phyloP scores from a whole-genome alignment of 2,888 invertebrate genomes.

The Scelioninae gen. 2 region DNA sequence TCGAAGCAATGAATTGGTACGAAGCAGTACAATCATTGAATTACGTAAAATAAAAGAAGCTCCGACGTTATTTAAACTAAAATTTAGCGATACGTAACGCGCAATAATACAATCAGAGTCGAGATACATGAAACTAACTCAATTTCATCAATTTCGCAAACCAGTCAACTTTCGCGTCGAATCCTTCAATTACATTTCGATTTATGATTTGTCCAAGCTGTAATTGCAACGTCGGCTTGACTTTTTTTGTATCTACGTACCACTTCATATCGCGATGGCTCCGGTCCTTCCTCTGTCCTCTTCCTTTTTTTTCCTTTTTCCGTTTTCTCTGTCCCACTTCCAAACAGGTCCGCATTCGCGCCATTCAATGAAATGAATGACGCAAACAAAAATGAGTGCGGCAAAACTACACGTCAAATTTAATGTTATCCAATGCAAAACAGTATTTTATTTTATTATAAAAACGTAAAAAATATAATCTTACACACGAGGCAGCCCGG shows the following conservation, averaged over 20 bases:
- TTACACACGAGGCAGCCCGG: too few species aligned
- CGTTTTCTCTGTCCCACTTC: slow-evolving; percentile 21
- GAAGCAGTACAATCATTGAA: slow-evolving; percentile 29
- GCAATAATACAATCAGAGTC: slow-evolving; percentile 38
- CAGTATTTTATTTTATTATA: too few species aligned
- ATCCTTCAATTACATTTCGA: slow-evolving; percentile 55
- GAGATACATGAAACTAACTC: slow-evolving; percentile 39
- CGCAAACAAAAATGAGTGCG: slow-evolving; percentile 66
- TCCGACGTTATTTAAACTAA: slow-evolving; percentile 32
- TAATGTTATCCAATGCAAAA: slow-evolving; percentile 71
- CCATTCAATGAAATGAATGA: slow-evolving; percentile 70
- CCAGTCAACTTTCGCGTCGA: slow-evolving; percentile 46
- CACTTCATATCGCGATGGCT: slow-evolving; percentile 45
- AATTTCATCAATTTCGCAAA: slow-evolving; percentile 46
- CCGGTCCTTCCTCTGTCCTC: background rate
- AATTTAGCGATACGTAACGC: slow-evolving; percentile 27
- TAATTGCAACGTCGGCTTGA: slow-evolving; percentile 49
- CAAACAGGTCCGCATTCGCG: slow-evolving; percentile 47
- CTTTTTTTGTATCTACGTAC: slow-evolving; percentile 48
- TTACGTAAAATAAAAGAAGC: slow-evolving; percentile 27
- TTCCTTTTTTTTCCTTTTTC: slow-evolving; percentile 6
- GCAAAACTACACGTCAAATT: slow-evolving; percentile 66
- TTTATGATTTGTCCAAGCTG: slow-evolving; percentile 56
- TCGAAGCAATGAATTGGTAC: background rate
- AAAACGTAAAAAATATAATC: too few species aligned